Percentiles rank a stretch among this genome's conserved stretches.
Conservation (phyloP, 53 echinoderm and acorn worm genomes). For the Apostichopus leukothele region DNA sequence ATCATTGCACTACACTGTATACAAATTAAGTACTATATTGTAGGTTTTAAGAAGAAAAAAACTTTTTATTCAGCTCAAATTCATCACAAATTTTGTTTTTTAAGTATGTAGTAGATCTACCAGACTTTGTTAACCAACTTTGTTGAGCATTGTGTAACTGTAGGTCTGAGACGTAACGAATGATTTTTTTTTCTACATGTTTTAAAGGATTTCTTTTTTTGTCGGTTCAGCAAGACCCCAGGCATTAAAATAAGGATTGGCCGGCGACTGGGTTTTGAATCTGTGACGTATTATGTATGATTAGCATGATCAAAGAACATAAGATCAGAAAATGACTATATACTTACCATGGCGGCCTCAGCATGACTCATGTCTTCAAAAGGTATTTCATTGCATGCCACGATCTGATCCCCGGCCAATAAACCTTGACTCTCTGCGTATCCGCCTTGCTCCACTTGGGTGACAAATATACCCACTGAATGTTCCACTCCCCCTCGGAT, state of each 20-base stretch:
- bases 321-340: background rate
- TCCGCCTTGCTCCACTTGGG: constrained; percentile 77
- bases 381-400: constrained; percentile 82
- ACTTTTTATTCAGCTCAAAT: too few species aligned
- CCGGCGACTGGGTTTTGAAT: background rate
- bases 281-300: background rate
- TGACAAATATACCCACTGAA: constrained; percentile 91
- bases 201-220: too few species aligned
- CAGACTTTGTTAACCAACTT: too few species aligned
- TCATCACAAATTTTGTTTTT: too few species aligned
- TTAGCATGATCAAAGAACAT: background rate
- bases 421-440: constrained; percentile 78
- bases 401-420: constrained; percentile 79
- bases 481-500: constrained; percentile 90
- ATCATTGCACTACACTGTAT: too few species aligned
- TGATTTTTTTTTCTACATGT: too few species aligned
- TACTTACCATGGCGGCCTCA: constrained; percentile 89
- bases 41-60: too few species aligned
- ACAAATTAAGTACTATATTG: too few species aligned
- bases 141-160: too few species aligned
- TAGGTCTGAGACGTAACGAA: too few species aligned
- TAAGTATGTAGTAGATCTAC: too few species aligned
- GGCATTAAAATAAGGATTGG: background rate
- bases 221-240: too few species aligned
- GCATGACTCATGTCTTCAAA: constrained; percentile 87